Evolutionary conservation across 53 echinoderm and acorn worm genomes (phyloP).

Genomic region (Crossaster papposus): DNA sequence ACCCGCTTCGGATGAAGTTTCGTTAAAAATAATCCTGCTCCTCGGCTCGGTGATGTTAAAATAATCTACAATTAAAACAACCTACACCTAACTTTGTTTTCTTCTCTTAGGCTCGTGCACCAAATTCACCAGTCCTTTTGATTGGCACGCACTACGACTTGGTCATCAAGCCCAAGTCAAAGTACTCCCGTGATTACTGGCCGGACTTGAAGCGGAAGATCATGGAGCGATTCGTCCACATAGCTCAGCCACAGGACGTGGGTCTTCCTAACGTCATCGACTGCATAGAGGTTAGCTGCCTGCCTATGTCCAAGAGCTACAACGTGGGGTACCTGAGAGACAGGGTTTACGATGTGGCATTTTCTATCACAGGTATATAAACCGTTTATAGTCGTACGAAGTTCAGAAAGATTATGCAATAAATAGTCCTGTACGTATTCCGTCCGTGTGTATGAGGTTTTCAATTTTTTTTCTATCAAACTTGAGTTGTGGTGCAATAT

Average conservation of each 20-base stretch:
- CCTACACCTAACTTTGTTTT: too few relatives aligned
- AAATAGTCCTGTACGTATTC: too few relatives aligned
- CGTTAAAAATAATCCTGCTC: too few relatives aligned
- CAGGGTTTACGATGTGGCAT: constrained; percentile 87
- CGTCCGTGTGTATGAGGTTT: too few relatives aligned
- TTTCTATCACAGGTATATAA: constrained; percentile 72
- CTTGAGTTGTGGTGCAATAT: too few relatives aligned
- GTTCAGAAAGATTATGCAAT: too few relatives aligned
- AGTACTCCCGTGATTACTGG: constrained; percentile 87
- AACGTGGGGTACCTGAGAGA: constrained; percentile 79
- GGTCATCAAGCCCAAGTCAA: constrained; percentile 65
- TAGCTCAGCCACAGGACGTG: constrained; percentile 84
- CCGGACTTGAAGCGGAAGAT: constrained; percentile 84
- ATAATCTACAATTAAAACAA: too few relatives aligned
- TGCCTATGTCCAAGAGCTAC: constrained; percentile 62
- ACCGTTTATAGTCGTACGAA: too few relatives aligned
- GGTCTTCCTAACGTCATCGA: constrained; percentile 85
- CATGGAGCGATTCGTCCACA: constrained; percentile 81
- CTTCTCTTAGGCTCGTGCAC: constrained; percentile 83
- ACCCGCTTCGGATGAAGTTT: too few relatives aligned
- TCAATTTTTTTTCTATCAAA: too few relatives aligned
- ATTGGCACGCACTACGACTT: constrained; percentile 94
- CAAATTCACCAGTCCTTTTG: constrained; percentile 92
- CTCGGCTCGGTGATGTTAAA: too few relatives aligned
- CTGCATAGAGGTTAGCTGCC: constrained; percentile 85